Evolutionary conservation across 2,888 invertebrate genomes (phyloP), one percentile per base, ranked within the genome.

Genomic region (Himalopsyche anomala): DNA sequence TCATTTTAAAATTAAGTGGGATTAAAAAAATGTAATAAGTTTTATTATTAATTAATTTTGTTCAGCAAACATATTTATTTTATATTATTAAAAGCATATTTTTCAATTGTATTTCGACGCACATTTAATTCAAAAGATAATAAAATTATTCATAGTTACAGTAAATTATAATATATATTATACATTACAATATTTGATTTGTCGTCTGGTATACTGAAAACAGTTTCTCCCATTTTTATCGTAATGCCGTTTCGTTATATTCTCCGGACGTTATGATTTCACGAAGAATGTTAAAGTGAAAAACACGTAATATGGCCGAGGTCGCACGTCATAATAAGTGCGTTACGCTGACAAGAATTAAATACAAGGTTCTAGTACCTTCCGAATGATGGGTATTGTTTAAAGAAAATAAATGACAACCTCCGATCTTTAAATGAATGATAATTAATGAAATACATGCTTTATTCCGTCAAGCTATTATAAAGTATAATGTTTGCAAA

Each of bases 221-320:
- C 74, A 74, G 74, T 74, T 74, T 74, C 74, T 74, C 74, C 36
- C 74, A 74, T 74, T 74, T 74, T 74, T 74, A 74, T 74, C 74
- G 36, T 74, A 51, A 74, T 38, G 74, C 74, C 74, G 74, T 36
- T 74, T 74, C 74, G 15, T 74, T 74, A 74, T 36, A 74, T 15
- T 15, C 36, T 38, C 74, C 38, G 74, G 38, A 74, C 74, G 74
- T 36, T 74, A 74, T 74, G 74, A 74, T 74, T 74, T 74, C 74
- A 74, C 74, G 74, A 74, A 74, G 74, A 74, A 74, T 74, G 74
- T 38, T 74, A 74, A 38, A 36, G 38, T 74, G 36, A 74, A 74
- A 74, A 74, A 74, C 36, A 38, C 74, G 74, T 36, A 74, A 74
- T 74, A 38, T 15, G 15, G 9, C 74, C 74, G 74, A 74, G 74